Conservation (phyloP, 2,888 invertebrate species). For the Phengaris alcon region DNA sequence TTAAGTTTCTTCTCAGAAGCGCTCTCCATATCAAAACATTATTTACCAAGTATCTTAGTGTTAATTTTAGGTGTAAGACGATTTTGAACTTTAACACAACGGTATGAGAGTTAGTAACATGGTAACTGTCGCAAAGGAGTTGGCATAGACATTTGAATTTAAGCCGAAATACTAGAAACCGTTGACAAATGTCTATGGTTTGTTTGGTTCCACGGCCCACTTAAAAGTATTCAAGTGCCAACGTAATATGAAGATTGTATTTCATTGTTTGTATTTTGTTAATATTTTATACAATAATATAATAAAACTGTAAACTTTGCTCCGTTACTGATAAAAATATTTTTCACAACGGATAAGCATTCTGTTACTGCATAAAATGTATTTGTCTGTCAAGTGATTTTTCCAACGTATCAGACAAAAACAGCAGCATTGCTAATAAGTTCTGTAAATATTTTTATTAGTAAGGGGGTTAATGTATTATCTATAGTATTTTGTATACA, state of each 20-base stretch:
- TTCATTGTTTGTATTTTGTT: slow-evolving; percentile 15
- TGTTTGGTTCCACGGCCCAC: slow-evolving; percentile 8
- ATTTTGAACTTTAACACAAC: slow-evolving; percentile 38
- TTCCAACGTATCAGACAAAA: too few species aligned
- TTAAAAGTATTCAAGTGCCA: background rate
- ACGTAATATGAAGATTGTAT: slow-evolving; percentile 21
- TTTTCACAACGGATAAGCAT: too few species aligned
- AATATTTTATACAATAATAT: too few species aligned
- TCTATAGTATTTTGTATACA: too few species aligned
- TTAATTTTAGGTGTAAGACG: slow-evolving; percentile 25
- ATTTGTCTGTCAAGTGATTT: too few species aligned
- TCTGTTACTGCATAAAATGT: too few species aligned
- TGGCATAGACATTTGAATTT: slow-evolving; percentile 59
- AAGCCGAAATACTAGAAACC: slow-evolving; percentile 63
- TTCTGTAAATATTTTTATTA: too few species aligned
- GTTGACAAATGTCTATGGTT: slow-evolving; percentile 45
- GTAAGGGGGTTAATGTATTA: too few species aligned
- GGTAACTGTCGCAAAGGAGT: slow-evolving; percentile 15
- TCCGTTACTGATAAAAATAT: too few species aligned
- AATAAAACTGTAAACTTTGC: too few species aligned
- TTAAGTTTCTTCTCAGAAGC: slow-evolving; percentile 60
- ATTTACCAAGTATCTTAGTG: slow-evolving; percentile 20
- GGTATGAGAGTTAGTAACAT: slow-evolving; percentile 32
- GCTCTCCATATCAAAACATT: slow-evolving; percentile 56
- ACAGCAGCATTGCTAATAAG: too few species aligned